These are phyloP conservation scores for Phrynocephalus versicolor DNA, from an alignment of 2,113 vertebrate species.

Conservation along the genomic window DNA sequence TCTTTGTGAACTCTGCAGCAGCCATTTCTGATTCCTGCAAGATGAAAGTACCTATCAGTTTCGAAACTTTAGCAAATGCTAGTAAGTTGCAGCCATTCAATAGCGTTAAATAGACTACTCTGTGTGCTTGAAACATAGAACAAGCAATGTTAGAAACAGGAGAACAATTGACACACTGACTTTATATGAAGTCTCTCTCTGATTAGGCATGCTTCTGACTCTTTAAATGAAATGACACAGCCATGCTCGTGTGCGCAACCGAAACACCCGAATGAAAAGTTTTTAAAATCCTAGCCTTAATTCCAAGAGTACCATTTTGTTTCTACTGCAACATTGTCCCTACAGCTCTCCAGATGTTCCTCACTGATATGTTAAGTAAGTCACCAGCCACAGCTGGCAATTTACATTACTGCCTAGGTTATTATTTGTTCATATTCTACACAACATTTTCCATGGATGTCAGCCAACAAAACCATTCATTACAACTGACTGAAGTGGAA, in stretches of 20 bases:
- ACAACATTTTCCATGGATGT: not conserved
- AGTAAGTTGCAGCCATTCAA: not conserved
- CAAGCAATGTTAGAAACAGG: slow-evolving; percentile 1
- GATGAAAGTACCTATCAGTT: slow-evolving; percentile 44
- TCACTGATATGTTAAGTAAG: slow-evolving; percentile 28
- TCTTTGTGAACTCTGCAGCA: slow-evolving; percentile 66
- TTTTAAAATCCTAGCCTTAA: not conserved
- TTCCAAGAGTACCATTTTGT: not conserved
- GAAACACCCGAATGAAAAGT: not conserved
- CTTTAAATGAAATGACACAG: not conserved
- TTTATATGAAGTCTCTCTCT: not conserved
- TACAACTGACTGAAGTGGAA: not conserved
- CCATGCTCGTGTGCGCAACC: fast-evolving
- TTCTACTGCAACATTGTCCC: slow-evolving; percentile 4
- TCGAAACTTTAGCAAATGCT: not conserved
- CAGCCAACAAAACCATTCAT: not conserved
- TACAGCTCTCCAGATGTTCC: not conserved
- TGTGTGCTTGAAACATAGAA: not conserved
- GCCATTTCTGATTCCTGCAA: slow-evolving; percentile 62
- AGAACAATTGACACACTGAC: slow-evolving; percentile 10
- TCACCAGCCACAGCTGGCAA: not conserved
- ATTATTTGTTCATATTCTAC: slow-evolving; percentile 14
- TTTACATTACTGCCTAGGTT: not conserved
- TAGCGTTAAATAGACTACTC: not conserved
- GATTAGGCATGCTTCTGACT: fast-evolving